These are phyloP conservation scores for Probosciger aterrimus DNA, from an alignment of 2,113 vertebrate genomes.

Conservation along the genomic window DNA sequence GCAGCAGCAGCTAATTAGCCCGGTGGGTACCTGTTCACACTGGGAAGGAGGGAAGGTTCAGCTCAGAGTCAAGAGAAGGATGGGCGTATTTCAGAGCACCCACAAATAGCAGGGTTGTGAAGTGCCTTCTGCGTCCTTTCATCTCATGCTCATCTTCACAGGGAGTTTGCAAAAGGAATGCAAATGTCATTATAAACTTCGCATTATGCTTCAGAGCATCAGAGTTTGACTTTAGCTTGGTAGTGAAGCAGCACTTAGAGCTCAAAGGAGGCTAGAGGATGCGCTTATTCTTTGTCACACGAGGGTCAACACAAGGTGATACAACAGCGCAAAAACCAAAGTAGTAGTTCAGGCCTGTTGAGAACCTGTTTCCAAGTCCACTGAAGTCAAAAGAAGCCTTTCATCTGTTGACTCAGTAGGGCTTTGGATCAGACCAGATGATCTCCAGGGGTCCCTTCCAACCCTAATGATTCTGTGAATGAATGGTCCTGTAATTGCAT, in stretches of 20 bases:
- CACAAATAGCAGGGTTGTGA: fast-evolving
- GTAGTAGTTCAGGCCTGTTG: not conserved
- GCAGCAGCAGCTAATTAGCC: not conserved
- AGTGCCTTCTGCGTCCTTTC: not conserved
- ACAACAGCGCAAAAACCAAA: not conserved
- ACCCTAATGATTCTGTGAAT: not conserved
- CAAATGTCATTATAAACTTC: not conserved
- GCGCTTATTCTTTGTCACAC: not conserved
- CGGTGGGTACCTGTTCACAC: fast-evolving
- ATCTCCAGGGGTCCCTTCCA: not conserved
- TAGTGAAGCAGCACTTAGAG: not conserved
- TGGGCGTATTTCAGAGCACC: not conserved
- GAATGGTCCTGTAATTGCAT: not conserved
- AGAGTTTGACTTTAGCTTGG: not conserved
- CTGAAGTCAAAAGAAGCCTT: not conserved
- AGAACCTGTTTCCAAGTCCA: not conserved
- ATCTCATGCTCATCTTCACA: not conserved
- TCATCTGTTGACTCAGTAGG: not conserved
- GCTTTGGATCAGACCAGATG: not conserved
- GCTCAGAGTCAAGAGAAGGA: not conserved
- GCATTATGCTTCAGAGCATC: not conserved
- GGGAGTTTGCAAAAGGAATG: not conserved
- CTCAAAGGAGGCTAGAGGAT: not conserved
- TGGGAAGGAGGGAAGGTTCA: not conserved
- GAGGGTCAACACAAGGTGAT: not conserved